Percentiles rank a stretch among this genome's conserved stretches.
Evolutionary conservation across 2,888 invertebrate genomes (phyloP).

Genomic region (Bimastos eiseni): DNA sequence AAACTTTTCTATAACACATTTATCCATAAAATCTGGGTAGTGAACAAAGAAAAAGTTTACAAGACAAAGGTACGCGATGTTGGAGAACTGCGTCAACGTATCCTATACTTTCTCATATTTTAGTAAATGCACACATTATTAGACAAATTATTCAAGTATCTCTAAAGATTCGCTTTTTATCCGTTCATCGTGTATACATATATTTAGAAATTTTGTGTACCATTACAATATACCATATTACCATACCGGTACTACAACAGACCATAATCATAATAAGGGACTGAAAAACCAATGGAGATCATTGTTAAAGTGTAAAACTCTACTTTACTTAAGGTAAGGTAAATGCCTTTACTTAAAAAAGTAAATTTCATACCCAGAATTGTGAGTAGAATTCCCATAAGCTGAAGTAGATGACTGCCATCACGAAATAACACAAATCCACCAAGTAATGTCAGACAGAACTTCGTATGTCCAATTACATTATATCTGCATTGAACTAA

Average conservation of each 20-base stretch:
- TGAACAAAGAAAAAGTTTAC: no score
- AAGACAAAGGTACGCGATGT: no score
- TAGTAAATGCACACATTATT: no score
- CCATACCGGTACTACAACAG: no score
- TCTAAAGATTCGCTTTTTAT: no score
- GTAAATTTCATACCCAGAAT: constrained; percentile 46
- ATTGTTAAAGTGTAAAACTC: not conserved
- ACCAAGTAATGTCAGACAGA: constrained; percentile 65
- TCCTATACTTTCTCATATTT: no score
- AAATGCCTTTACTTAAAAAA: not conserved
- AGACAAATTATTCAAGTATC: no score
- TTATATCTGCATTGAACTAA: constrained; percentile 63
- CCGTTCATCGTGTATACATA: no score
- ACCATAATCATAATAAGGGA: not conserved
- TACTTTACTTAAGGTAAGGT: not conserved
- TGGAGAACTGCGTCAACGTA: no score
- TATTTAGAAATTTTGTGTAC: not conserved
- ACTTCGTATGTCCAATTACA: constrained; percentile 68
- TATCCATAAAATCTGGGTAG: no score
- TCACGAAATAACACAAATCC: constrained; percentile 66
- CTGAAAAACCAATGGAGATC: not conserved
- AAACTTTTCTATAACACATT: no score
- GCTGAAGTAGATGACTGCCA: constrained; percentile 63
- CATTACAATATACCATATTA: not conserved
- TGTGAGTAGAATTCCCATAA: constrained; percentile 65